phyloP scores from a whole-genome alignment of 2,797 vertebrate species.

The Chiloscyllium punctatum region DNA sequence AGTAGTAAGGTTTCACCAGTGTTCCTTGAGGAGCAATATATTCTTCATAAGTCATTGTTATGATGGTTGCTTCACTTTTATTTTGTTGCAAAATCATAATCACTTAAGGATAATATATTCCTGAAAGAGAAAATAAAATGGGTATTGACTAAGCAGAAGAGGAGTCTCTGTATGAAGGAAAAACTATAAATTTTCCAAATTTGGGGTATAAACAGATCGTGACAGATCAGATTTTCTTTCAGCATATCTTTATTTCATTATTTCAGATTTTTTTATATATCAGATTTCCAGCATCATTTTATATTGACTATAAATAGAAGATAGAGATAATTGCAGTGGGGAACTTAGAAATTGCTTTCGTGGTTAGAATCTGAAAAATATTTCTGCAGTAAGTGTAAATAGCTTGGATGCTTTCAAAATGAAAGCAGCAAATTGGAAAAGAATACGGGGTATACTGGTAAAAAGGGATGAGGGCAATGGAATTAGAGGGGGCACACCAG shows the following conservation, averaged over 20 bases:
- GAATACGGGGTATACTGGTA: not conserved
- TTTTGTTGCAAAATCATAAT: not conserved
- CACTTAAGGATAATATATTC: not conserved
- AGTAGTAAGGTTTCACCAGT: slow-evolving; percentile 52
- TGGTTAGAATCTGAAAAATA: not conserved
- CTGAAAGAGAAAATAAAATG: not conserved
- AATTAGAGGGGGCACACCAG: not conserved
- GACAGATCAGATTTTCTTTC: not conserved
- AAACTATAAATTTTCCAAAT: not conserved
- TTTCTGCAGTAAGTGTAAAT: not conserved
- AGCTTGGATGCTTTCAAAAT: not conserved
- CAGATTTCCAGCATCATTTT: not conserved
- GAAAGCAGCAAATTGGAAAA: not conserved
- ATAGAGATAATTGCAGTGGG: not conserved
- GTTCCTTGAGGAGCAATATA: slow-evolving; percentile 51
- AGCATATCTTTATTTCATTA: not conserved
- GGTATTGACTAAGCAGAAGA: not conserved
- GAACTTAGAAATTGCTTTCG: not conserved
- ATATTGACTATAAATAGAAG: not conserved
- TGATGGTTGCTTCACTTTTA: not conserved
- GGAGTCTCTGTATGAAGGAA: not conserved
- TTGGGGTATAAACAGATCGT: not conserved
- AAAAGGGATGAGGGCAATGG: not conserved
- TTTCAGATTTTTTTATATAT: not conserved
- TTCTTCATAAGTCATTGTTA: slow-evolving; percentile 51